These are phyloP conservation scores for Deilephila elpenor DNA, from an alignment of 2,888 invertebrate species.

Conservation along the genomic window DNA sequence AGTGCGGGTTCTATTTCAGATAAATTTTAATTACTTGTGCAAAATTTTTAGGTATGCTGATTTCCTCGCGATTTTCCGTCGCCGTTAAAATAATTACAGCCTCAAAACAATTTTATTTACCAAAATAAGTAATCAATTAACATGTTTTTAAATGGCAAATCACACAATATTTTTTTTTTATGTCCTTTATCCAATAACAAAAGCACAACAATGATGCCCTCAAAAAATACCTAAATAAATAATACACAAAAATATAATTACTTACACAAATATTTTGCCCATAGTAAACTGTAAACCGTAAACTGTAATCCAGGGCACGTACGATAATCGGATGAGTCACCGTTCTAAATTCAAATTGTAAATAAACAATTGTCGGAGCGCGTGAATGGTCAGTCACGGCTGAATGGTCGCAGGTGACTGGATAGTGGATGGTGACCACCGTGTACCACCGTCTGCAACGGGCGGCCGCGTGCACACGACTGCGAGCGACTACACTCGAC, in stretches of 20 bases:
- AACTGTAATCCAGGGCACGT: constrained; percentile 22
- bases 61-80: too few relatives aligned
- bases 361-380: constrained; percentile 22
- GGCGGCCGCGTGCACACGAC: constrained; percentile 5
- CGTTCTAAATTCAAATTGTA: constrained; percentile 26
- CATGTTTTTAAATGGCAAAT: too few relatives aligned
- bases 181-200: too few relatives aligned
- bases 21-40: too few relatives aligned
- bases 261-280: constrained; percentile 72
- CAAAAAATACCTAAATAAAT: neutral
- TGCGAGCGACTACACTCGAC: constrained; percentile 3
- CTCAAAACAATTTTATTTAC: too few relatives aligned
- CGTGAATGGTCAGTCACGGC: constrained; percentile 47
- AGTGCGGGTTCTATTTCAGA: too few relatives aligned
- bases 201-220: too few relatives aligned
- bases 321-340: constrained; percentile 20
- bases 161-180: neutral
- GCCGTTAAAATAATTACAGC: too few relatives aligned
- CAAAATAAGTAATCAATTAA: too few relatives aligned
- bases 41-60: too few relatives aligned
- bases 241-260: constrained; percentile 35
- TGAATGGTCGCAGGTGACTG: constrained; percentile 58
- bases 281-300: constrained; percentile 40
- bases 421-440: too few relatives aligned
- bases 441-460: neutral